Base-by-base conservation (phyloP, 2,888 invertebrate species). In the Clanis bilineata region DNA sequence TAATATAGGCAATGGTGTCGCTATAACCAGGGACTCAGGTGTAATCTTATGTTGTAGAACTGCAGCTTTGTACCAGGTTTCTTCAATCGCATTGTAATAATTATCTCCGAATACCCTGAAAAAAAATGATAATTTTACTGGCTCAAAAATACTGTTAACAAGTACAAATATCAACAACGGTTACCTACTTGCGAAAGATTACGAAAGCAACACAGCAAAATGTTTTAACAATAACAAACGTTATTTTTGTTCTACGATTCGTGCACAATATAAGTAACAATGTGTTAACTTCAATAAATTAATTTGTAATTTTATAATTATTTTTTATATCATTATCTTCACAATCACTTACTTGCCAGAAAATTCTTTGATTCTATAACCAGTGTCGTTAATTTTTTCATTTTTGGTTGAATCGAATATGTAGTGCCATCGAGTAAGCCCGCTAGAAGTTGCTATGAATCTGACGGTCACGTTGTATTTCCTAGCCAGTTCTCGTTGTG, bases 31-130 rank as follows among this genome's bases (percentile, higher is more conserved):
- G 0, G 96, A 95, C 39, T 96, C 95, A 6, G 94, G 93, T 73
- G 96, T 96, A 45, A 95, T 93, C 76, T 95, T 94, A 79, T 97
- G 96, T 73, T 97, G 97, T 45, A 98, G 93, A 3, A 98, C 96
- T 0, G 98, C 97, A 64, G 96, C 95, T 80, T 96, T 96, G 80
- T 98, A 98, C 97, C 97, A 98, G 0, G 96, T 95, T 82, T 98
- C 97, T 79, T 98, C 97, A 23, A 97, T 96, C 0, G 97, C 96
- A 58, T 94, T 94, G 56, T 79, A 94, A 77, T 97, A 95, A 54
- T 93, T 83, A 72, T 97, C 96, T 9, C 97, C 97, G 75, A 97
- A 97, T 65, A 95, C 95, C 18, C 94, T 95, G 76, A 7, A 82
- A 82, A 32, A 10, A 15, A 12, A 22, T 41, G 6, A n/a, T 15